These are phyloP conservation scores for Lordiphosa stackelbergi DNA, from an alignment of 1,140 invertebrate genomes.

Conservation along the genomic window DNA sequence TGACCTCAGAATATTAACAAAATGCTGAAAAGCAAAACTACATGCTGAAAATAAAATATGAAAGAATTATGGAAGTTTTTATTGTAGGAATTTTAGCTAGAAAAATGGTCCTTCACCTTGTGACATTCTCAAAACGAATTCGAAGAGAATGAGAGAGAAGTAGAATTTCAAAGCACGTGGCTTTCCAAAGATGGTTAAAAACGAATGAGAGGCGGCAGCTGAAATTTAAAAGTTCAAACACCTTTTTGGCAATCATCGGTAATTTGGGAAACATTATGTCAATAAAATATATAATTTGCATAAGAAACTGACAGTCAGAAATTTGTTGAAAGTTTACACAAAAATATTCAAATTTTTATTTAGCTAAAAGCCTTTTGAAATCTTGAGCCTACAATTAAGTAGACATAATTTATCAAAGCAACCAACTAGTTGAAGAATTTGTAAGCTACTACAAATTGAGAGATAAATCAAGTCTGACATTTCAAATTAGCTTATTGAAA, in stretches of 20 bases:
- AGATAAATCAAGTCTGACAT: slow-evolving; percentile 11
- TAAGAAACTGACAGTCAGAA: slow-evolving; percentile 27
- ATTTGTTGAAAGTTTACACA: slow-evolving; percentile 22
- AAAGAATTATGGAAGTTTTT: slow-evolving; percentile 13
- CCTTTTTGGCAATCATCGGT: slow-evolving; percentile 12
- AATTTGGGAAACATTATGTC: slow-evolving; percentile 30
- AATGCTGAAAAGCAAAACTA: slow-evolving; percentile 25
- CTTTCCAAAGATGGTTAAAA: slow-evolving; percentile 19
- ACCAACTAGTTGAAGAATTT: background rate
- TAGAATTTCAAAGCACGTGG: slow-evolving; percentile 20
- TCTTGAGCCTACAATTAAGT: slow-evolving; percentile 25
- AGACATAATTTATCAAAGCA: slow-evolving; percentile 4
- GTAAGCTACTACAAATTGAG: slow-evolving; percentile 5
- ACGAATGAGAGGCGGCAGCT: slow-evolving; percentile 19
- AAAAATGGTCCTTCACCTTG: slow-evolving; percentile 32
- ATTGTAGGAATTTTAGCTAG: slow-evolving; percentile 7
- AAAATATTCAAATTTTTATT: slow-evolving; percentile 31
- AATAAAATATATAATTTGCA: slow-evolving; percentile 35
- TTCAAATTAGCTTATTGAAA: background rate
- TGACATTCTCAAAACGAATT: slow-evolving; percentile 37
- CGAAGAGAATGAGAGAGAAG: background rate
- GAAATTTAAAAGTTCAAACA: slow-evolving; percentile 33
- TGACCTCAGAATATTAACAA: slow-evolving; percentile 52
- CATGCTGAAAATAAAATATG: slow-evolving; percentile 23
- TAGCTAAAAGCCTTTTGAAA: background rate